Evolutionary conservation across 1,140 invertebrate genomes (phyloP).

Genomic region (Drosophila willistoni): DNA sequence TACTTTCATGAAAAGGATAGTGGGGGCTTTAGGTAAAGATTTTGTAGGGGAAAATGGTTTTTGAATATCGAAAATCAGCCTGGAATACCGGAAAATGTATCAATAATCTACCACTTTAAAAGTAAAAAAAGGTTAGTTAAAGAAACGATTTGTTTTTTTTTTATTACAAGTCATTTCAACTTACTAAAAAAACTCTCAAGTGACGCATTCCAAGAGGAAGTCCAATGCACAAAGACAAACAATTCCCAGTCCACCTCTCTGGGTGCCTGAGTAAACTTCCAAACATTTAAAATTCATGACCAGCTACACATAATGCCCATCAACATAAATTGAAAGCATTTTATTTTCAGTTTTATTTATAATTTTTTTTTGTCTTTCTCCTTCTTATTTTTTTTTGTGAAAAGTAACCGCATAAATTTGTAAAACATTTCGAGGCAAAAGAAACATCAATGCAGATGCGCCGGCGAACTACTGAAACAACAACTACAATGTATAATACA

Average conservation of each 20-base stretch:
- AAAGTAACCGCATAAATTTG: constrained; percentile 70
- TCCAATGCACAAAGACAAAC: background rate
- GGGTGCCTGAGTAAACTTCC: constrained; percentile 32
- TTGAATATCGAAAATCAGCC: too few relatives aligned
- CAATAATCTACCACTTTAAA: too few relatives aligned
- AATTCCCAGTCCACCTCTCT: background rate
- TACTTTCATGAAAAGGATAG: too few relatives aligned
- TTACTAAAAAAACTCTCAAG: too few relatives aligned
- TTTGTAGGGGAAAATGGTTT: too few relatives aligned
- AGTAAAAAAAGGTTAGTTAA: too few relatives aligned
- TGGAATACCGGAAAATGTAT: too few relatives aligned
- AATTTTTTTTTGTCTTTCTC: background rate
- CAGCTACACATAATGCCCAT: constrained; percentile 32
- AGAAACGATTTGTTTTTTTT: too few relatives aligned
- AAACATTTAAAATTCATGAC: constrained; percentile 17
- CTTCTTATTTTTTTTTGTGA: constrained; percentile 7
- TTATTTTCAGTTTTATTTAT: constrained; percentile 21
- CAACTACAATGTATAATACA: constrained; percentile 12
- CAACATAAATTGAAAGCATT: constrained; percentile 61
- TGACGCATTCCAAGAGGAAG: background rate
- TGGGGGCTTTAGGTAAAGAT: too few relatives aligned
- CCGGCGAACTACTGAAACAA: constrained; percentile 36
- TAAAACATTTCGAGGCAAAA: constrained; percentile 57
- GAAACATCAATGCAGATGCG: constrained; percentile 39
- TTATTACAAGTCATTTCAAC: too few relatives aligned